Conservation (phyloP, 2,888 invertebrate genomes). For the Prosopocoilus inquinatus region DNA sequence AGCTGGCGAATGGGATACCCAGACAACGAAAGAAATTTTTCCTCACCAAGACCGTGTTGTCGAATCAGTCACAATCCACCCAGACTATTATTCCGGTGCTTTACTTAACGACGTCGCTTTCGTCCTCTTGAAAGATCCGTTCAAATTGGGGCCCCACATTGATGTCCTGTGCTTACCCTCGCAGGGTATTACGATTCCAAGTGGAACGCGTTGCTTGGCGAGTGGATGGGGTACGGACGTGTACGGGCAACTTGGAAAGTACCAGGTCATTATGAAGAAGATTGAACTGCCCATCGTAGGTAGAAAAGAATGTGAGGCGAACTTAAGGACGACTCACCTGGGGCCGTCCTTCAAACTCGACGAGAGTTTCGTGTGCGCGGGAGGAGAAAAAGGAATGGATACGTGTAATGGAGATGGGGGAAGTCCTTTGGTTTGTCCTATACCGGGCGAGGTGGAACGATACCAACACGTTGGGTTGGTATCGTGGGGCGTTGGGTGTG, state of each 20-base stretch:
- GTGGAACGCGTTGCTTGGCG: constrained; percentile 61
- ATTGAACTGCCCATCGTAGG: constrained; percentile 69
- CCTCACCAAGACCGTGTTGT: constrained; percentile 71
- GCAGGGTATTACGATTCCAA: constrained; percentile 53
- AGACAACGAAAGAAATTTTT: constrained; percentile 65
- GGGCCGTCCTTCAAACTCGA: constrained; percentile 67
- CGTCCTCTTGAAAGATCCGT: constrained; percentile 61
- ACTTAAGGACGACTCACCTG: constrained; percentile 65
- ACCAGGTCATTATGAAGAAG: constrained; percentile 61
- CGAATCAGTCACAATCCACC: constrained; percentile 57
- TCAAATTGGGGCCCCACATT: constrained; percentile 66
- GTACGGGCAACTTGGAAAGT: constrained; percentile 58
- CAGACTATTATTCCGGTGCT: constrained; percentile 63
- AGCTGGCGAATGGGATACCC: constrained; percentile 83
- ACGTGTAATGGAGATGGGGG: constrained; percentile 78
- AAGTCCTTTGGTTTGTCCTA: constrained; percentile 74
- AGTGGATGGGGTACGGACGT: constrained; percentile 76
- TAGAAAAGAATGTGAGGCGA: constrained; percentile 44
- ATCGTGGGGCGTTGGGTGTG: constrained; percentile 57
- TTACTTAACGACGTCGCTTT: constrained; percentile 75
- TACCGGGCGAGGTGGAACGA: constrained; percentile 49
- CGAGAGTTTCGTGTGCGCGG: constrained; percentile 73
- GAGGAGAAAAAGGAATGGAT: constrained; percentile 70
- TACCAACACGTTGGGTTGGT: constrained; percentile 59
- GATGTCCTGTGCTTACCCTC: constrained; percentile 67